A percentile compares a stretch with the other conserved stretches of the same genome.
Conservation (phyloP, 2,888 invertebrate genomes). For the Pollenia angustigena region DNA sequence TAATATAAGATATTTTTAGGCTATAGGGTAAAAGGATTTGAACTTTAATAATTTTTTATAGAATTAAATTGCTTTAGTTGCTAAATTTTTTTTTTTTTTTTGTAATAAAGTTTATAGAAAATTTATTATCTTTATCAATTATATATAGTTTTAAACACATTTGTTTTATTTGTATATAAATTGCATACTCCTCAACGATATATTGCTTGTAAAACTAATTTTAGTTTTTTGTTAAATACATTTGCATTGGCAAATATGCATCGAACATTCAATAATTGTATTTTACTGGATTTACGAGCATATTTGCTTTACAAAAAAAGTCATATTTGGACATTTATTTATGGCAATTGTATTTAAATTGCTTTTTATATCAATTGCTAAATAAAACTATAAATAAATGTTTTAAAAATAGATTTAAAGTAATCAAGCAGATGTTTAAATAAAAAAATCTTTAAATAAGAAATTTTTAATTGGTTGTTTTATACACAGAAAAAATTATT, state of each 20-base stretch:
- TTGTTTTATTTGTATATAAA: neutral
- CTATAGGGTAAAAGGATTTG: too few relatives aligned
- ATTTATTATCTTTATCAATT: too few relatives aligned
- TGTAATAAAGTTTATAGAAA: too few relatives aligned
- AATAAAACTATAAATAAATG: neutral
- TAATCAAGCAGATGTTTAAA: neutral
- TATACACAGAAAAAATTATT: too few relatives aligned
- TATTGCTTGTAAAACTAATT: neutral
- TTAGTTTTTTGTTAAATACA: neutral
- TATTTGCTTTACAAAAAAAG: neutral
- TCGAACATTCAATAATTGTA: neutral
- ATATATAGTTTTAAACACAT: too few relatives aligned
- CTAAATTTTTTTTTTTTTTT: too few relatives aligned
- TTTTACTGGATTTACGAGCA: neutral
- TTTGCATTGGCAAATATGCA: neutral
- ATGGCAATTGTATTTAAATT: constrained; percentile 11
- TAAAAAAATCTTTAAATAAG: too few relatives aligned
- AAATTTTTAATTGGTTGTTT: too few relatives aligned
- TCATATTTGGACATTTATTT: constrained; percentile 1
- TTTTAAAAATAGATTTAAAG: neutral
- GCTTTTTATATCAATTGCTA: neutral
- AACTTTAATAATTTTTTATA: too few relatives aligned
- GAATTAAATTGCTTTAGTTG: too few relatives aligned
- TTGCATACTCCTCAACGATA: neutral
- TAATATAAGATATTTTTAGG: too few relatives aligned